Evolutionary conservation across 2,888 invertebrate genomes (phyloP), one percentile per base, ranked within the genome.

Genomic region (Dilophus febrilis): DNA sequence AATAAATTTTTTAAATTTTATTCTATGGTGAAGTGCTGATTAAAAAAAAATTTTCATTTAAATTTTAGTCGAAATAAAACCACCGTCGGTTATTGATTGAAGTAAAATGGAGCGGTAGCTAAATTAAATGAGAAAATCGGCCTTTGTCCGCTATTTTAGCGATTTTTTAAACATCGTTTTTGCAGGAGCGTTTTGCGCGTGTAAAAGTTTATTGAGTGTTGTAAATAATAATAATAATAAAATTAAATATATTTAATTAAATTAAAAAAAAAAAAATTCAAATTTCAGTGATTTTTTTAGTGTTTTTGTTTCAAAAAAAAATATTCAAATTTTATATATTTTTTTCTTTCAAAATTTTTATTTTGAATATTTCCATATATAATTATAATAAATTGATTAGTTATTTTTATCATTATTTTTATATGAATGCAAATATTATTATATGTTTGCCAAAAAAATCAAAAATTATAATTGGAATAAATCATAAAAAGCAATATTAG

Each of bases 71-170:
- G 57, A 55, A 56, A 56, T 54, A 51, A 54, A 53, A 58, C 54
- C 58, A 57, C 56, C 54, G 56, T 54, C 52, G 47, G 51, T 51
- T n/a, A 50, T 51, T 47, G 51, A 52, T 51, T 53, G 52, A 6
- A 6, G 22, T 51, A 58, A 55, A 52, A 59, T 59, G 59, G 59
- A 56, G 57, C 57, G 59, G 59, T 59, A 59, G 59, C 59, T 58
- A 55, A 52, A 48, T 54, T 46, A 53, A 49, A 50, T 53, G 54
- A 53, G 49, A 52, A 58, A 55, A 58, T 59, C 60, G 60, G 60
- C 59, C 56, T 60, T 60, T 58, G 60, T 61, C 60, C 66, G 71
- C 62, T 67, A 70, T 65, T 66, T 59, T 67, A 67, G 69, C 64
- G 64, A 60, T 58, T 65, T 70, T 70, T 71, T 71, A 65, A 60